phyloP scores from a whole-genome alignment of 2,113 vertebrate species.

The Microcebus tavaratra region DNA sequence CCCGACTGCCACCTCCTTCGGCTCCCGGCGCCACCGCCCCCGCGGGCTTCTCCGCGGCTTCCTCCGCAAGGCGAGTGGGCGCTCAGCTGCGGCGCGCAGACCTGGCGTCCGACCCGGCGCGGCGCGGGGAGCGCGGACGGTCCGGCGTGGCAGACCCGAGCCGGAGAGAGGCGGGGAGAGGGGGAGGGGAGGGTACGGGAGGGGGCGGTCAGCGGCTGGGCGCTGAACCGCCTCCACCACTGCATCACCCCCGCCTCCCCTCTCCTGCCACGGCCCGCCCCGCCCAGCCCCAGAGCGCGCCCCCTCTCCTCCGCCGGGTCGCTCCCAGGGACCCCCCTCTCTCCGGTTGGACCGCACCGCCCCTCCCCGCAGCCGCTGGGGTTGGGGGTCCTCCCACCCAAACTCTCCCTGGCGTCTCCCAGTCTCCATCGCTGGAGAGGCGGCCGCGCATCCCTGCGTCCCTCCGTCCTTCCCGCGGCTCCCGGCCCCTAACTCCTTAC shows the following conservation, averaged over 20 bases:
- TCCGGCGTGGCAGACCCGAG: conserved; percentile 57
- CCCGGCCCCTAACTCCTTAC: conserved; percentile 66
- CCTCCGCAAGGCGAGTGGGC: conserved; percentile 75
- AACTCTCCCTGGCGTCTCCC: conserved; percentile 55
- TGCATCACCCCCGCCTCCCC: conserved; percentile 5
- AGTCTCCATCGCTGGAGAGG: background rate
- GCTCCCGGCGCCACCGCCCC: conserved; percentile 26
- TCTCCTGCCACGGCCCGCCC: background rate
- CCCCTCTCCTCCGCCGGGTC: background rate
- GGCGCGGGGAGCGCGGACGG: conserved; percentile 27
- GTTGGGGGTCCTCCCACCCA: conserved; percentile 57
- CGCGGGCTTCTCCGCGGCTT: conserved; percentile 36
- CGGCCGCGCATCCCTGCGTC: background rate
- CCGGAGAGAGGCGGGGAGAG: conserved; percentile 26
- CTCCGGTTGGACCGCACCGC: background rate
- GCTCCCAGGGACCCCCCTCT: background rate
- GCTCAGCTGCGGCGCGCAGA: conserved; percentile 80
- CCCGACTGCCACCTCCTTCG: conserved; percentile 57
- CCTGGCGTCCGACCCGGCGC: conserved; percentile 76
- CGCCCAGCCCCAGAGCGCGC: background rate
- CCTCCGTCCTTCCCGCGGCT: background rate
- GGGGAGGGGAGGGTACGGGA: background rate
- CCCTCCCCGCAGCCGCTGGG: conserved; percentile 44
- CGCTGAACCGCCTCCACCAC: conserved; percentile 35
- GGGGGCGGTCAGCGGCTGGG: conserved; percentile 67